A percentile compares a stretch with the other conserved stretches of the same genome.
These are phyloP conservation scores for Brachyhypopomus gauderio DNA, from an alignment of 2,113 vertebrate species.

Conservation along the genomic window DNA sequence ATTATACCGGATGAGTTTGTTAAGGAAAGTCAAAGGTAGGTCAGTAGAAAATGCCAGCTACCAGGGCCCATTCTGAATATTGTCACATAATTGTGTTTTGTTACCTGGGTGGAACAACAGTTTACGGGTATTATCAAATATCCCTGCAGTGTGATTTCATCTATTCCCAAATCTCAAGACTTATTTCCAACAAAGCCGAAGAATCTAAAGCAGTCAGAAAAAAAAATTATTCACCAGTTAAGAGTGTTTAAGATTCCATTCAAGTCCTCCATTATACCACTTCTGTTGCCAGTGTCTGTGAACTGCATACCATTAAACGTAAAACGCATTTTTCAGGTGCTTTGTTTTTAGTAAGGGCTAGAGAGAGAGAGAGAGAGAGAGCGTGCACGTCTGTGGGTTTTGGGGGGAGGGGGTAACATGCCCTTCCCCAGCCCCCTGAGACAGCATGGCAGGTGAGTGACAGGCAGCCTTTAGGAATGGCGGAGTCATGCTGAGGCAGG, in stretches of 20 bases:
- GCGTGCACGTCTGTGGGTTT: background rate
- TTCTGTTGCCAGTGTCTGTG: slow-evolving; percentile 28
- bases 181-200: slow-evolving; percentile 2
- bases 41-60: background rate
- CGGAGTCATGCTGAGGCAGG: slow-evolving; percentile 31
- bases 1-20: slow-evolving; percentile 3
- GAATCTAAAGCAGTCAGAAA: slow-evolving; percentile 10
- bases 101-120: background rate
- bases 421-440: slow-evolving; percentile 41
- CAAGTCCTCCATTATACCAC: slow-evolving; percentile 21
- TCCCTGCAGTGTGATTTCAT: background rate
- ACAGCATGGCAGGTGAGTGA: slow-evolving; percentile 48
- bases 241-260: slow-evolving; percentile 34
- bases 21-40: background rate
- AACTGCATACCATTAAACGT: slow-evolving; percentile 33
- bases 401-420: slow-evolving; percentile 35
- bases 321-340: background rate
- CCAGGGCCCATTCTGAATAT: background rate
- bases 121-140: background rate
- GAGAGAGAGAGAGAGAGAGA: background rate
- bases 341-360: slow-evolving; percentile 29
- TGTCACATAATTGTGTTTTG: background rate
- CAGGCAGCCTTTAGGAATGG: slow-evolving; percentile 45
- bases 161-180: background rate
- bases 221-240: slow-evolving; percentile 37